Percentiles rank a stretch among this genome's conserved stretches.
phyloP scores from a whole-genome alignment of 2,113 vertebrate species.

The Sturnus vulgaris region DNA sequence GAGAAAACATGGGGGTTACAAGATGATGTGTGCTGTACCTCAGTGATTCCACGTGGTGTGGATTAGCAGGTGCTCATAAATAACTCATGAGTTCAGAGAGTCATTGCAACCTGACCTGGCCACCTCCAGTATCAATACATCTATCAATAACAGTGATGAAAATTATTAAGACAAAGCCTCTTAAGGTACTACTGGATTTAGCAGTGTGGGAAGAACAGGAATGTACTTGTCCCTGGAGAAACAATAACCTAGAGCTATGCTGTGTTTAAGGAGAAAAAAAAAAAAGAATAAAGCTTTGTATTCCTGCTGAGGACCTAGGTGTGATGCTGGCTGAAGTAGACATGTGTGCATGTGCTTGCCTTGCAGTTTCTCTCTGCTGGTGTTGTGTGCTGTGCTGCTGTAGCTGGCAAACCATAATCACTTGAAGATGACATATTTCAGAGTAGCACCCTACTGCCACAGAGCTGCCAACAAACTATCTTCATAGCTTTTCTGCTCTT shows the following conservation, averaged over 20 bases:
- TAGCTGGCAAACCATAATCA: neutral
- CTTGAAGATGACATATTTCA: neutral
- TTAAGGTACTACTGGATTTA: constrained; percentile 14
- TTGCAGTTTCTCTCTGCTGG: neutral
- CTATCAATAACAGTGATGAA: constrained; percentile 25
- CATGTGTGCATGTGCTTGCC: neutral
- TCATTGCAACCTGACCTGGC: neutral
- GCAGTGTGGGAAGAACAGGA: neutral
- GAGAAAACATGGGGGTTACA: neutral
- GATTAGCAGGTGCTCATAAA: constrained; percentile 10
- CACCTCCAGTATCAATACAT: constrained; percentile 6
- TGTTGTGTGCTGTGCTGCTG: neutral
- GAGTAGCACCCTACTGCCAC: neutral
- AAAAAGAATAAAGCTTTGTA: neutral
- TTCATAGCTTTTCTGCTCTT: neutral
- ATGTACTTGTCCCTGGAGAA: neutral
- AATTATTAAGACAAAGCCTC: neutral
- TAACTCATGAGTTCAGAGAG: constrained; percentile 6
- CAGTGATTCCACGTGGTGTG: neutral
- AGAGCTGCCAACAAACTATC: neutral
- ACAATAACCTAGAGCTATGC: neutral
- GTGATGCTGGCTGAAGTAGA: neutral
- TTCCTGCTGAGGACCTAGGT: neutral
- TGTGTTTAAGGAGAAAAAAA: neutral
- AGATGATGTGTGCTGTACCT: neutral